phyloP scores from a whole-genome alignment of 1,140 invertebrate genomes.

The Hydropsyche tenuis region DNA sequence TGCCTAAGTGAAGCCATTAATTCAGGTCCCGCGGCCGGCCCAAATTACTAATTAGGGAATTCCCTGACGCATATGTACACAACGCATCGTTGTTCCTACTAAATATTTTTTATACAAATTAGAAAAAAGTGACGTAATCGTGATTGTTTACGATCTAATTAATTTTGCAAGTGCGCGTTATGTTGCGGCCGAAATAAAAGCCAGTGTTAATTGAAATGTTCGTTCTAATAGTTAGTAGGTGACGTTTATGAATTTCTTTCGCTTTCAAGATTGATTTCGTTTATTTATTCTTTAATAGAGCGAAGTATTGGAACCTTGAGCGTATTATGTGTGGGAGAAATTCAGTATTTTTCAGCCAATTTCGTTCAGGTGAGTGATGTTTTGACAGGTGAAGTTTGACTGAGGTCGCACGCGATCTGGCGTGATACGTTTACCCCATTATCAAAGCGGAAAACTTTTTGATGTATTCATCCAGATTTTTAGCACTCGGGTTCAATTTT shows the following conservation, averaged over 20 bases:
- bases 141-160: no score
- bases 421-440: constrained; percentile 23
- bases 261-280: no score
- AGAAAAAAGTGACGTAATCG: no score
- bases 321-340: no score
- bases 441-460: neutral
- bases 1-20: constrained; percentile 43
- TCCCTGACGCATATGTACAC: constrained; percentile 23
- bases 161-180: no score
- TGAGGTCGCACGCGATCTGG: constrained; percentile 32
- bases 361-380: neutral
- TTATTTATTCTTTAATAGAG: no score
- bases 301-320: no score
- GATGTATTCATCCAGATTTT: constrained; percentile 5
- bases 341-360: constrained; percentile 1
- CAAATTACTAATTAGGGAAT: constrained; percentile 49
- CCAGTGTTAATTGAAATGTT: no score
- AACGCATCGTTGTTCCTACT: constrained; percentile 8
- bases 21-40: constrained; percentile 36
- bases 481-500: neutral
- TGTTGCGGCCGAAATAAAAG: no score
- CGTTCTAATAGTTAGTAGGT: no score
- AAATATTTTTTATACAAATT: no score
- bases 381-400: constrained; percentile 31
- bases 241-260: no score